Evolutionary conservation across 2,797 vertebrate genomes (phyloP).

Genomic region (Malacoctenus gilli): DNA sequence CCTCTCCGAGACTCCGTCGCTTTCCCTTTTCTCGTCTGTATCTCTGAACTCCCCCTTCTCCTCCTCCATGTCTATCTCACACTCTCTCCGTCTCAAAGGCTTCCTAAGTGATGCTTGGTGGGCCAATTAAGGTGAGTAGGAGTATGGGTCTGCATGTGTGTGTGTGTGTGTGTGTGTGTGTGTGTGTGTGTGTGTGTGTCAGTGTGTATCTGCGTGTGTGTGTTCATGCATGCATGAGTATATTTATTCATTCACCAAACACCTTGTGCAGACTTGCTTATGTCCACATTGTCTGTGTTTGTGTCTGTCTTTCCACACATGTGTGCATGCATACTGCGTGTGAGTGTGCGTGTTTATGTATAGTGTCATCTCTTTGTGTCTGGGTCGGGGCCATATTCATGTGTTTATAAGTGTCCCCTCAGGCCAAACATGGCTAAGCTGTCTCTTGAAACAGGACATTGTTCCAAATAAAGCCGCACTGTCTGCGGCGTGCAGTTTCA

Average conservation of each 20-base stretch:
- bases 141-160: slow-evolving; percentile 46
- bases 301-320: slow-evolving; percentile 65
- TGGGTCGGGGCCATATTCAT: slow-evolving; percentile 78
- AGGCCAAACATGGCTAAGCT: slow-evolving; percentile 73
- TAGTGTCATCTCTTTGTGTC: slow-evolving; percentile 82
- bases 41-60: slow-evolving; percentile 70
- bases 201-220: slow-evolving; percentile 21
- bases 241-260: slow-evolving; percentile 78
- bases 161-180: slow-evolving; percentile 18
- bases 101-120: slow-evolving; percentile 85
- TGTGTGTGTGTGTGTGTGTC: slow-evolving; percentile 18
- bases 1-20: slow-evolving; percentile 56
- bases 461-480: slow-evolving; percentile 34
- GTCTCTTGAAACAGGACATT: slow-evolving; percentile 65
- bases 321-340: slow-evolving; percentile 19
- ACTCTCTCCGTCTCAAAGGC: slow-evolving; percentile 80
- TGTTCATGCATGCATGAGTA: slow-evolving; percentile 66
- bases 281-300: slow-evolving; percentile 76
- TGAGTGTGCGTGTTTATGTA: slow-evolving; percentile 50
- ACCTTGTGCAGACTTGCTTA: slow-evolving; percentile 66
- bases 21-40: slow-evolving; percentile 65
- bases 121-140: slow-evolving; percentile 85
- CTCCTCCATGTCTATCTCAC: slow-evolving; percentile 72
- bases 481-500: slow-evolving; percentile 30
- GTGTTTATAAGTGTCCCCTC: slow-evolving; percentile 79